Conservation (phyloP, 2,113 vertebrate species). For the Papio anubis region DNA sequence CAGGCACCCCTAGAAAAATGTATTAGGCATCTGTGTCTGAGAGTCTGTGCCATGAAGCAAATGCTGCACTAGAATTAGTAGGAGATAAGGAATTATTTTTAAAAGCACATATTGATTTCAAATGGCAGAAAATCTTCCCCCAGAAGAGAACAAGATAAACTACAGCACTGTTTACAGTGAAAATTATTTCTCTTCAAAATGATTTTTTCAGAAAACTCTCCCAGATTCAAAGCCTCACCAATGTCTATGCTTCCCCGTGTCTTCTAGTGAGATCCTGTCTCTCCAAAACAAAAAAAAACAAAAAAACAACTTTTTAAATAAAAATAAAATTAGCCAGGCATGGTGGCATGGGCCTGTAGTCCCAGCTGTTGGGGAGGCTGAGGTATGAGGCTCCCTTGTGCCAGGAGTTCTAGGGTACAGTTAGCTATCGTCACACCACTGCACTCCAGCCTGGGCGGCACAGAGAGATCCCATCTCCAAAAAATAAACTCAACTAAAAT, state of each 20-base stretch:
- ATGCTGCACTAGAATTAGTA: neutral
- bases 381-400: too few species aligned
- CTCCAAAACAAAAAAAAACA: too few species aligned
- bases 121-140: slow-evolving; percentile 2
- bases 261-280: neutral
- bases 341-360: too few species aligned
- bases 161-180: neutral
- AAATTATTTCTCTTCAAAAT: slow-evolving; percentile 53
- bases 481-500: too few species aligned
- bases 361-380: too few species aligned
- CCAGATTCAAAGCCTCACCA: neutral
- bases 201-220: slow-evolving; percentile 59
- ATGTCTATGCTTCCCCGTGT: neutral
- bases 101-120: slow-evolving; percentile 39
- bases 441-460: too few species aligned
- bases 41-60: neutral
- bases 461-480: too few species aligned
- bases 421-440: too few species aligned
- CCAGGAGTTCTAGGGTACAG: too few species aligned
- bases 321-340: too few species aligned
- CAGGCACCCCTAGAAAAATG: neutral
- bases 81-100: neutral
- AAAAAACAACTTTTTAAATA: too few species aligned
- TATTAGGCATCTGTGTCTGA: neutral
- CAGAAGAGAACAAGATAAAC: slow-evolving; percentile 36